Evolutionary conservation across 30 jellyfish, hydroid and myxozoan genomes (phyloP).

Genomic region (Clytia hemisphaerica): DNA sequence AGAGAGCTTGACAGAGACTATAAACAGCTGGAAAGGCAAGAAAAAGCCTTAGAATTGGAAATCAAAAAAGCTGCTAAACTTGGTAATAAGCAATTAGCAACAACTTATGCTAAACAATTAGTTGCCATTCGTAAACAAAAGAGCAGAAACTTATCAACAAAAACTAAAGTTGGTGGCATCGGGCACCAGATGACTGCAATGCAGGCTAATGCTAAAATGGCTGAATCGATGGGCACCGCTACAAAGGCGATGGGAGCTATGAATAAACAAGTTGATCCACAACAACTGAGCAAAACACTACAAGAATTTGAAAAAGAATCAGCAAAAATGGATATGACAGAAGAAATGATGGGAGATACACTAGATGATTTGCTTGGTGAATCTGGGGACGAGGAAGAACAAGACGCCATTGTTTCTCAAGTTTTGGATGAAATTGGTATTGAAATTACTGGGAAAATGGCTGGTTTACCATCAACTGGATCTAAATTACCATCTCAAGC

Average conservation of each 20-base stretch:
- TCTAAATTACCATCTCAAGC: slow-evolving; percentile 46
- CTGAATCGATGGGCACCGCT: slow-evolving; percentile 91
- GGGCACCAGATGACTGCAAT: slow-evolving; percentile 84
- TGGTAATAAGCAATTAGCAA: slow-evolving; percentile 83
- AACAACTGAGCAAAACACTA: slow-evolving; percentile 61
- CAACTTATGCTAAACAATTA: slow-evolving; percentile 85
- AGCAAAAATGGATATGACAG: slow-evolving; percentile 87
- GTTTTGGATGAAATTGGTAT: slow-evolving; percentile 96
- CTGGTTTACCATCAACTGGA: slow-evolving; percentile 69
- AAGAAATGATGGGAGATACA: slow-evolving; percentile 86
- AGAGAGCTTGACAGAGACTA: slow-evolving; percentile 75
- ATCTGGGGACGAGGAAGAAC: slow-evolving; percentile 97
- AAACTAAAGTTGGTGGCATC: slow-evolving; percentile 63
- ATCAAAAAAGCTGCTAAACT: slow-evolving; percentile 80
- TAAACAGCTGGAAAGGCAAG: slow-evolving; percentile 79
- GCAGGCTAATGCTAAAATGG: slow-evolving; percentile 94
- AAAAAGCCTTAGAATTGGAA: slow-evolving; percentile 78
- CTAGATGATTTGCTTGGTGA: slow-evolving; percentile 76
- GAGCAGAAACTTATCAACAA: slow-evolving; percentile 58
- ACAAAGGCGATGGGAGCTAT: slow-evolving; percentile 95
- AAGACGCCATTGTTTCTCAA: slow-evolving; percentile 91
- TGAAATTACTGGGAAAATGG: slow-evolving; percentile 85
- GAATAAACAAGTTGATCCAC: slow-evolving; percentile 84
- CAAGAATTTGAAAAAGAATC: slow-evolving; percentile 94
- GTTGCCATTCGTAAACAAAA: slow-evolving; percentile 72